Percentiles rank a stretch among this genome's conserved stretches.
These are phyloP conservation scores for Cheumatopsyche charites DNA, from an alignment of 1,140 invertebrate genomes.

Conservation along the genomic window DNA sequence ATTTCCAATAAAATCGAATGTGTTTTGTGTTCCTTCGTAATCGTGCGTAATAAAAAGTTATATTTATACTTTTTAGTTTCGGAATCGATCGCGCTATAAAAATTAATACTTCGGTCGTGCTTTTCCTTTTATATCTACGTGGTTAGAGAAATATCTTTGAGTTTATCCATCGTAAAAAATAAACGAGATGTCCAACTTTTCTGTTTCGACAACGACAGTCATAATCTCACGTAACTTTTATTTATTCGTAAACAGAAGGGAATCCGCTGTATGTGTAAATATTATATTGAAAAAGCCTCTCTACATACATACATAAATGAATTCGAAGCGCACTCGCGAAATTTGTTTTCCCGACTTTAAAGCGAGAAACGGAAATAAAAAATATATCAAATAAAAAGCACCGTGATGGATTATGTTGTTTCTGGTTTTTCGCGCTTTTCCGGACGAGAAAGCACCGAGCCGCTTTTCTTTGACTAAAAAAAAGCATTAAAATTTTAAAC, in stretches of 20 bases:
- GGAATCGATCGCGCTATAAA: slow-evolving; percentile 7
- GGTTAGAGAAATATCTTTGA: background rate
- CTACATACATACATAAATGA: no score
- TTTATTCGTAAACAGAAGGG: no score
- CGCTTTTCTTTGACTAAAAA: background rate
- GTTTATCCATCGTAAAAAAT: background rate
- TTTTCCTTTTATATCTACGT: no score
- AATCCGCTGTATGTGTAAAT: no score
- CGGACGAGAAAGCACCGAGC: slow-evolving; percentile 3
- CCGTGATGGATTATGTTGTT: slow-evolving; percentile 8
- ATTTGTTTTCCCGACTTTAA: no score
- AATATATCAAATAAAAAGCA: background rate
- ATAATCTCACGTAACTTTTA: no score
- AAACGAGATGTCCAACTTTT: background rate
- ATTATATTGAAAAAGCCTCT: no score
- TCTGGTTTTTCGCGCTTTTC: slow-evolving; percentile 2
- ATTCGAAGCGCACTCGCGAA: no score
- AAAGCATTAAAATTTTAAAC: slow-evolving; percentile 11
- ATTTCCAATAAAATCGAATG: no score
- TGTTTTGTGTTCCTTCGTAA: no score
- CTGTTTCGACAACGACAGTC: background rate
- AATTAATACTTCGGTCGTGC: background rate
- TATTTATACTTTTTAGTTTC: slow-evolving; percentile 1
- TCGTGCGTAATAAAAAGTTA: no score
- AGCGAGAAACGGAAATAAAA: no score